phyloP scores from a whole-genome alignment of 53 echinoderm and acorn worm genomes.

The Luidia sarsii region DNA sequence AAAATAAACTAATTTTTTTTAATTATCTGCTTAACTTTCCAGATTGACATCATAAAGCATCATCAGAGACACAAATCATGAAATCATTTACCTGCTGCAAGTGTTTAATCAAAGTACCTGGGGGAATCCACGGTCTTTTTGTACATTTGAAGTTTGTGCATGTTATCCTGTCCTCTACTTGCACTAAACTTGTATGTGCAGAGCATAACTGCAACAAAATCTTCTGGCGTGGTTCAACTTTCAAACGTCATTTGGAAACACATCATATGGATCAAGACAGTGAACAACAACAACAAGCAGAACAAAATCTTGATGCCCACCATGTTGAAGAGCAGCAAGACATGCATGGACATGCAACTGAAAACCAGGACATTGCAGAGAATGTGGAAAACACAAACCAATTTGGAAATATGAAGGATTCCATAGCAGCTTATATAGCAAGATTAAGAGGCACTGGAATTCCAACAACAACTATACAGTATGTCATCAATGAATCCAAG shows the following conservation, averaged over 20 bases:
- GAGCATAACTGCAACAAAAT: slow-evolving; percentile 29
- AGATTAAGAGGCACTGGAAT: slow-evolving; percentile 2
- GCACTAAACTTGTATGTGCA: slow-evolving; percentile 40
- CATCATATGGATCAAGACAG: neutral
- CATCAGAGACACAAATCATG: slow-evolving; percentile 7
- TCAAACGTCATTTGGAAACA: slow-evolving; percentile 27
- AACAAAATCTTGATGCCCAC: neutral
- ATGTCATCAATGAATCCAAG: slow-evolving; percentile 39
- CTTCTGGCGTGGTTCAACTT: slow-evolving; percentile 45
- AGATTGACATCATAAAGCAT: neutral
- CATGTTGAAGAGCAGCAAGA: neutral
- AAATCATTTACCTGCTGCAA: slow-evolving; percentile 40
- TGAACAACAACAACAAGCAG: slow-evolving; percentile 4
- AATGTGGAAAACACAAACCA: neutral
- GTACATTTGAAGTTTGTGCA: slow-evolving; percentile 25
- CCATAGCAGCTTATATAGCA: slow-evolving; percentile 16
- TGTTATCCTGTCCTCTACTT: slow-evolving; percentile 12
- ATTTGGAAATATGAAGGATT: slow-evolving; percentile 3
- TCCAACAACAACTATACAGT: slow-evolving; percentile 8
- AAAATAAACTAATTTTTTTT: neutral
- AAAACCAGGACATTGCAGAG: neutral
- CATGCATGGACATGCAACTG: neutral
- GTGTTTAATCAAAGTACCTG: slow-evolving; percentile 12
- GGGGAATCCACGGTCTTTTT: slow-evolving; percentile 34
- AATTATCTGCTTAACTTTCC: neutral